These are phyloP conservation scores for Denticeps clupeoides DNA, from an alignment of 2,797 vertebrate species.

Conservation along the genomic window DNA sequence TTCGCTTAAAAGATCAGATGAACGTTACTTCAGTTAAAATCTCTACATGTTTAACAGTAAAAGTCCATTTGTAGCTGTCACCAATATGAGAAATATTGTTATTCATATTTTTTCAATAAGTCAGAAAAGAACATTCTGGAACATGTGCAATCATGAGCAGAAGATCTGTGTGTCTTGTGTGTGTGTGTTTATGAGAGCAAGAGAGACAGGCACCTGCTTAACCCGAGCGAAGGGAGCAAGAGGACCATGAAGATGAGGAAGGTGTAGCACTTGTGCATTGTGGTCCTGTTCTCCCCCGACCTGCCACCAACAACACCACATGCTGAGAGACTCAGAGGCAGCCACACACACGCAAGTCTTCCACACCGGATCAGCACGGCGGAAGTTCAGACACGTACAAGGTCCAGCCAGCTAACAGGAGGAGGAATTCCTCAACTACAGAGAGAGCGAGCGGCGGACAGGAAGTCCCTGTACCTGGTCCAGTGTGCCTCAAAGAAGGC, in stretches of 20 bases:
- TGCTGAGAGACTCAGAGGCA: background rate
- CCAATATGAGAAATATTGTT: too few relatives aligned
- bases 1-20: too few relatives aligned
- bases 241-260: constrained; percentile 98
- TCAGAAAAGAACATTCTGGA: too few relatives aligned
- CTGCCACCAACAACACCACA: constrained; percentile 40
- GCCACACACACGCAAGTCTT: background rate
- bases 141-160: too few relatives aligned
- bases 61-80: background rate
- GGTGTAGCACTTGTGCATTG: constrained; percentile 97
- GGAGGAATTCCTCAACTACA: too few relatives aligned
- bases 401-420: too few relatives aligned
- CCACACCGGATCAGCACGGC: too few relatives aligned
- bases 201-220: constrained; percentile 72
- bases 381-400: constrained; percentile 3
- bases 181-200: background rate
- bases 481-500: constrained; percentile 90
- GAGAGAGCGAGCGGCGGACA: too few relatives aligned
- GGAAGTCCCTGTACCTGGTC: constrained; percentile 66
- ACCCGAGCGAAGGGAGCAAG: constrained; percentile 82
- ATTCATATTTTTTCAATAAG: too few relatives aligned
- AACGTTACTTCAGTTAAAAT: too few relatives aligned
- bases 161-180: too few relatives aligned
- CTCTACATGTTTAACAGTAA: too few relatives aligned
- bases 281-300: constrained; percentile 89